Evolutionary conservation across 2,113 vertebrate species (phyloP), one percentile per base, ranked within the genome.

Genomic region (Silurus meridionalis): DNA sequence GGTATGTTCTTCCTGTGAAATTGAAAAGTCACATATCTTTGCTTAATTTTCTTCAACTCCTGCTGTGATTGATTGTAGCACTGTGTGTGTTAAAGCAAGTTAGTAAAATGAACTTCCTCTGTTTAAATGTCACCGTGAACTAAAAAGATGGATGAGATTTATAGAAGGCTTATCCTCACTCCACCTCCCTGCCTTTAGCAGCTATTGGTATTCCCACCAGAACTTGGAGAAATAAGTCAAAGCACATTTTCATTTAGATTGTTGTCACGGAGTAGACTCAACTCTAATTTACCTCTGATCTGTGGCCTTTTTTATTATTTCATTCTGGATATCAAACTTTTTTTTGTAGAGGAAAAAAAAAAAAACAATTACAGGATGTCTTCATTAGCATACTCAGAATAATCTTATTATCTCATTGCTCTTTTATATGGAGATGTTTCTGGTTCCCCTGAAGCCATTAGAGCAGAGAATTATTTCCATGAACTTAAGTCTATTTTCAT

Each of bases 171-270:
- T 91, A 90, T 86, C 90, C 78, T 53, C 87, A 90, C 50, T 87
- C 80, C 80, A 10, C 86, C 86, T 83, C 83, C 85, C 87, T 87
- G 90, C 92, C 91, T 92, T 92, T 90, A 92, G 94, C 90, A 89
- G 85, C 89, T 91, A 93, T 95, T 94, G 88, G 92, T 94, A 95
- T 95, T 94, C 93, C 90, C 88, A 87, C 90, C 92, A 86, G 91
- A 87, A 87, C 91, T 86, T 85, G 55, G 85, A 84, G 89, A 84
- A 89, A 88, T 87, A 83, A 90, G 89, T 92, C 91, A 91, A 89
- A 90, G 82, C 88, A 89, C 88, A 91, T 93, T 93, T 91, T 93
- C 91, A 92, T 90, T 93, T 83, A 90, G 92, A 91, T 83, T 89
- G 90, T 89, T 92, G 91, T 93, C 93, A 83, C 83, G 81, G 83